A percentile compares a stretch with the other conserved stretches of the same genome.
Conservation (phyloP, 2,113 vertebrate species). For the Panthera leo region DNA sequence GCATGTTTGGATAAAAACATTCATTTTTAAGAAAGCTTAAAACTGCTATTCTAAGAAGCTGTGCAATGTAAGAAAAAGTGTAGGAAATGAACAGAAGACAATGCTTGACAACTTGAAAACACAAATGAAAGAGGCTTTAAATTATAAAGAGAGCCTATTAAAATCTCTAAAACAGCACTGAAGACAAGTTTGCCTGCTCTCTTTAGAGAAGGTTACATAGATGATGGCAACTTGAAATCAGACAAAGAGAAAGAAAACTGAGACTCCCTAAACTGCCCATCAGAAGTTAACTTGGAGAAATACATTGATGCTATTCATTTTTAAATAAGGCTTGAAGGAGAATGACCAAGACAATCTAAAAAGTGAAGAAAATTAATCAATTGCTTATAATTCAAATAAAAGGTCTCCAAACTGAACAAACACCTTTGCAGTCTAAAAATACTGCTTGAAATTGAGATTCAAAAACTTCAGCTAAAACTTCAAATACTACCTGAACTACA, state of each 20-base stretch:
- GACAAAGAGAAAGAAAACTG: slow-evolving; percentile 15
- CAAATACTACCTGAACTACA: not conserved
- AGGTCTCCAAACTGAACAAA: not conserved
- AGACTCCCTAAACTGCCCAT: not conserved
- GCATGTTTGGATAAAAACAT: not conserved
- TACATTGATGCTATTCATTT: not conserved
- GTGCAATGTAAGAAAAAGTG: not conserved
- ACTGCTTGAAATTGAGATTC: not conserved
- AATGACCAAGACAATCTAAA: not conserved
- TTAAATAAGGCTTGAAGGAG: not conserved
- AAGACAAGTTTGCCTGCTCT: not conserved
- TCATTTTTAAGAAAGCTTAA: slow-evolving; percentile 18
- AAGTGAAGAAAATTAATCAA: not conserved
- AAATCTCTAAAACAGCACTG: not conserved
- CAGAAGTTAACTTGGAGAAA: not conserved
- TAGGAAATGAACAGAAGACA: not conserved
- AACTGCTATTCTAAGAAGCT: not conserved
- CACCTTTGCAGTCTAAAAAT: not conserved
- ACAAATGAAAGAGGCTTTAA: not conserved
- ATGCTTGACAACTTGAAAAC: not conserved
- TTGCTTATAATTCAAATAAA: not conserved
- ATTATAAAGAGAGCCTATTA: not conserved
- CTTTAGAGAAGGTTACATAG: not conserved
- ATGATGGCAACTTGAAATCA: slow-evolving; percentile 1
- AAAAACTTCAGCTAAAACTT: slow-evolving; percentile 20